Percentiles rank a stretch among this genome's conserved stretches.
These are phyloP conservation scores for Philopedon plagiatum DNA, from an alignment of 2,888 invertebrate genomes.

Conservation along the genomic window DNA sequence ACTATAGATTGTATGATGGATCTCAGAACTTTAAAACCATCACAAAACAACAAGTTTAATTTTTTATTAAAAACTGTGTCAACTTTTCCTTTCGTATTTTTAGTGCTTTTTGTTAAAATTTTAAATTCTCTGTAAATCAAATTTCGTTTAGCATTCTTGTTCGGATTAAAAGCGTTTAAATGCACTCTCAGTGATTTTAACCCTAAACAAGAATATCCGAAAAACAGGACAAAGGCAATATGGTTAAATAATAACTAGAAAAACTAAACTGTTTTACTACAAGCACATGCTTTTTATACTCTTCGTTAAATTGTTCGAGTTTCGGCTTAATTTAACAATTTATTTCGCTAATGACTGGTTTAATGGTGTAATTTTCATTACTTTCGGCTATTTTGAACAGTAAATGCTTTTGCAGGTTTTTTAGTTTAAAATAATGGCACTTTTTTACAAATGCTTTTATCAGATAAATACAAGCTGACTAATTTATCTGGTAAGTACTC, in stretches of 20 bases:
- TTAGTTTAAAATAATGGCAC: conserved; percentile 12
- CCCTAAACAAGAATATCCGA: neutral
- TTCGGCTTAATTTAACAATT: conserved; percentile 33
- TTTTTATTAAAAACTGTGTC: too few relatives aligned
- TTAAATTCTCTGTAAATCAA: too few relatives aligned
- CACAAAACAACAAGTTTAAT: too few relatives aligned
- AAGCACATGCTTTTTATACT: conserved; percentile 5
- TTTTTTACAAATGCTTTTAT: conserved; percentile 12
- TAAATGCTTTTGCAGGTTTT: conserved; percentile 1
- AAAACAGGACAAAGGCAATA: neutral
- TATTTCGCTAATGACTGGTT: conserved; percentile 36
- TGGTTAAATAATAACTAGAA: conserved; percentile 6
- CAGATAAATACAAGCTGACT: neutral
- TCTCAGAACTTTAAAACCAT: too few relatives aligned
- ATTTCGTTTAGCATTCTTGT: too few relatives aligned
- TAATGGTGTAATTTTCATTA: conserved; percentile 39
- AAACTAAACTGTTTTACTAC: conserved; percentile 2
- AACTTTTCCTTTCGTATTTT: too few relatives aligned
- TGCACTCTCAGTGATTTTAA: neutral
- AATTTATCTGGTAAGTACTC: conserved; percentile 15
- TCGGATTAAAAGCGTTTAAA: neutral
- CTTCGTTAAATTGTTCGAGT: conserved; percentile 9
- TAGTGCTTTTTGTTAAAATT: too few relatives aligned
- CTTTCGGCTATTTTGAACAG: conserved; percentile 10
- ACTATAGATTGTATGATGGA: too few relatives aligned